Base-by-base conservation (phyloP, 1,140 invertebrate genomes). In the Hycleus phaleratus region DNA sequence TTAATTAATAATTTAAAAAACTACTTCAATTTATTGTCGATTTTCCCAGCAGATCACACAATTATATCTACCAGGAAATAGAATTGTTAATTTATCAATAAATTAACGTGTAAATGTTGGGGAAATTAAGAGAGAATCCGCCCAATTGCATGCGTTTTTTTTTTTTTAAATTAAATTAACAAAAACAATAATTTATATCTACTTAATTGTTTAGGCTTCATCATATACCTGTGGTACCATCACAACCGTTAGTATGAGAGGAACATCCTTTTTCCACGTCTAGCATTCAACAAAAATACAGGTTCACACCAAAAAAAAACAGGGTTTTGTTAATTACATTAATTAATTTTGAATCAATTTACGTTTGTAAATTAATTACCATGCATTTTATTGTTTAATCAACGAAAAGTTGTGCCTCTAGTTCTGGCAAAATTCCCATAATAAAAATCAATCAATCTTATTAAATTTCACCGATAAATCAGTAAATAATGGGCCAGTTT, bases 221-320 rank as follows among this genome's bases (percentile, higher is more conserved):
- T 56, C 52, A 58, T 68, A 63, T 84, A 87, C 85, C 87, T 89
- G 87, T 85, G 78, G 87, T 86, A 78, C 87, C 87, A 79, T 90
- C 87, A 82, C 87, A 90, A 79, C 87, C 87, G 77, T 90, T 87
- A 72, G 86, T 85, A 78, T 90, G 87, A 75, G 87, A 88, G 71
- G 87, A 84, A 81, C 87, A 90, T 79, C 87, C 87, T 78, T 82
- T 83, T 78, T 87, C 86, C 86, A 81, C 64, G 62, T 73, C 72
- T 73, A 60, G 61, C 65, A 66, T 68, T 69, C 68, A 72, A 70
- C 64, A 72, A 61, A 71, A 65, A 70, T 60, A 70, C 60, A 68
- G 54, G 59, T 32, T 69, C 64, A 70, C 63, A 70, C 64, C 63
- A 61, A 65, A 42, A 42, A 42, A 1, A 10, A 8, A 42, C 9